Evolutionary conservation across 2,888 invertebrate species (phyloP).

Genomic region (Cosmia pyralina): DNA sequence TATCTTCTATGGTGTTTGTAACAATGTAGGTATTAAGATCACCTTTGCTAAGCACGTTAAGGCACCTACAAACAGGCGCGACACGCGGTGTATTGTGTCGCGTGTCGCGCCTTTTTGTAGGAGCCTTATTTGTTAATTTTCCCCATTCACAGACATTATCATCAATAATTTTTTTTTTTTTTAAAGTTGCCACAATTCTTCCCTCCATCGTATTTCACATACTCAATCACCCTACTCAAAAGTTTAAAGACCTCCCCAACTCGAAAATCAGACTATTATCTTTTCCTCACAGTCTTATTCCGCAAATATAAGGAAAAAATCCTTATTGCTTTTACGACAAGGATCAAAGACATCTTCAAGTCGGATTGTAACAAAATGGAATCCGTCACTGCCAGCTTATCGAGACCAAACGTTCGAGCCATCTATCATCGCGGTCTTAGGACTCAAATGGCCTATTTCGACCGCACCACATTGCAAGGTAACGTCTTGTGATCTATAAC

Average conservation of each 20-base stretch:
- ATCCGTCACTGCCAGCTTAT: constrained; percentile 54
- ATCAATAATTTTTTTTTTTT: no score
- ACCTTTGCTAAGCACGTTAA: not conserved
- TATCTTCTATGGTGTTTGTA: not conserved
- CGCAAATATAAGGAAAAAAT: constrained; percentile 29
- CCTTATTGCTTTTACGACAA: constrained; percentile 15
- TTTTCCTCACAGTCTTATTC: not conserved
- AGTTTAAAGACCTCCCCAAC: constrained; percentile 2
- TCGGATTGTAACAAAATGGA: constrained; percentile 45
- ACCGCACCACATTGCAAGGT: constrained; percentile 37
- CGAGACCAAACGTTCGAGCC: constrained; percentile 29
- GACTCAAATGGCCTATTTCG: constrained; percentile 48
- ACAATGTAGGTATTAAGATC: not conserved
- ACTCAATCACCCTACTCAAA: not conserved
- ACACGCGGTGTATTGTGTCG: no score
- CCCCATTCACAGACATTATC: not conserved
- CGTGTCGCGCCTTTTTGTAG: no score
- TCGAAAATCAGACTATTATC: not conserved
- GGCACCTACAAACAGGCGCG: no score
- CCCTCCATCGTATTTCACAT: no score
- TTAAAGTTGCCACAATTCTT: not conserved
- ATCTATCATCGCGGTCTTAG: constrained; percentile 55
- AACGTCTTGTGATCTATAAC: constrained; percentile 59
- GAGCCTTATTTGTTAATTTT: not conserved
- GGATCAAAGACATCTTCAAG: constrained; percentile 32